Evolutionary conservation across 2,888 invertebrate species (phyloP), one percentile per base, ranked within the genome.

Genomic region (Argynnis bischoffii): DNA sequence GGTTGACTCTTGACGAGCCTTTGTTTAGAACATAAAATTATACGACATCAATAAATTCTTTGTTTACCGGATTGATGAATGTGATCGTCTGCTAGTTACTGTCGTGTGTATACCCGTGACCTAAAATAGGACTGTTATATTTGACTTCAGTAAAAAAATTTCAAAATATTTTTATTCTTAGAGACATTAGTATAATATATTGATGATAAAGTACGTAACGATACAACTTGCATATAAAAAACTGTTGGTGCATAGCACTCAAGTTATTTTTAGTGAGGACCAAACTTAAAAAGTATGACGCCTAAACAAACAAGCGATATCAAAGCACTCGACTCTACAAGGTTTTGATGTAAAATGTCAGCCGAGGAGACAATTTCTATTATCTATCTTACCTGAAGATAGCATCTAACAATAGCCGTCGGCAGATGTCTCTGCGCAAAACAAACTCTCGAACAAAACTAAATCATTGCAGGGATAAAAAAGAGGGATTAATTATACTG

Each of bases 1-100:
- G 69, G 72, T 68, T 69, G 77, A 73, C 76, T 79, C 74, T 81
- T 80, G 82, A 85, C 85, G 86, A 86, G 86, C 85, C 87, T 91
- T 91, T 92, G 92, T 92, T 92, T 92, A 88, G 86, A 88, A 85
- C 89, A 90, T 92, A 88, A 92, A 92, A 89, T 90, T 92, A 92
- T 92, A 92, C 89, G 90, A 90, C 89, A 85, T 81, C 85, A 85
- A 91, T 92, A 92, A 92, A 92, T 89, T 88, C 85, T 88, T 86
- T 92, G 90, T 92, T 91, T 90, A 90, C 87, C 79, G 84, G 82
- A 87, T 86, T 66, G 88, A 89, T 87, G 85, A 87, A 86, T 81
- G 85, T 82, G 82, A 83, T 81, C 81, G 82, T 83, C 79, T 81
- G 80, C 79, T 78, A 80, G 82, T 80, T 84, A 66, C 71, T 69